phyloP scores from a whole-genome alignment of 2,888 invertebrate genomes.

The Baronia brevicornis region DNA sequence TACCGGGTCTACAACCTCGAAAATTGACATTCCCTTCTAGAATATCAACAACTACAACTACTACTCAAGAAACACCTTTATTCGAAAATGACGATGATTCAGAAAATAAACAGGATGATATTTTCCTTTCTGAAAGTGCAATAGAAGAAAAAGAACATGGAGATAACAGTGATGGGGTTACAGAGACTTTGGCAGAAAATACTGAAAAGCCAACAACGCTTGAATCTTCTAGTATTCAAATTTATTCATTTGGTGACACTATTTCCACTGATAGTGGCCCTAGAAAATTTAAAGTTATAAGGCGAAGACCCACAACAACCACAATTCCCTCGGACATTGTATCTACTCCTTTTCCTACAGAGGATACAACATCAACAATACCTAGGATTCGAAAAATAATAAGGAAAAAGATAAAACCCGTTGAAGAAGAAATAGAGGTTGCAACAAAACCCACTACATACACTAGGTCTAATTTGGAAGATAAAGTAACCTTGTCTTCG shows the following conservation, averaged over 20 bases:
- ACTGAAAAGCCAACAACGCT: slow-evolving; percentile 26
- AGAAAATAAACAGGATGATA: slow-evolving; percentile 55
- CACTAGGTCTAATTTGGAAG: no score
- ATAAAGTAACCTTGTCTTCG: slow-evolving; percentile 1
- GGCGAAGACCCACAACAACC: slow-evolving; percentile 6
- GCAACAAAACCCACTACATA: slow-evolving; percentile 3
- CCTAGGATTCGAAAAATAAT: slow-evolving; percentile 13
- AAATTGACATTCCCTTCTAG: slow-evolving; percentile 48
- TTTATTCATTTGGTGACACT: slow-evolving; percentile 2
- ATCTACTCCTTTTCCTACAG: not conserved
- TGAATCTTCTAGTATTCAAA: slow-evolving; percentile 5
- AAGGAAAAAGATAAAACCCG: slow-evolving; percentile 11
- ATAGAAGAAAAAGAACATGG: slow-evolving; percentile 66
- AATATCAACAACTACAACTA: slow-evolving; percentile 34
- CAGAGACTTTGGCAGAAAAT: slow-evolving; percentile 18
- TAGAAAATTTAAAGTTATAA: slow-evolving; percentile 12
- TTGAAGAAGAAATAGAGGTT: slow-evolving; percentile 3
- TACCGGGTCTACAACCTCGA: slow-evolving; percentile 36
- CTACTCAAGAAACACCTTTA: slow-evolving; percentile 35
- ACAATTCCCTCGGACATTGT: slow-evolving; percentile 7
- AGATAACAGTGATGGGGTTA: slow-evolving; percentile 28
- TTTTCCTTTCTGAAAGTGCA: slow-evolving; percentile 65
- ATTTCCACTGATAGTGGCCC: slow-evolving; percentile 9
- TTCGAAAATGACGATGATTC: slow-evolving; percentile 37
- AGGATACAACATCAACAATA: slow-evolving; percentile 9